Percentiles rank a stretch among this genome's conserved stretches.
These are phyloP conservation scores for Harpegnathos saltator DNA, from an alignment of 1,140 invertebrate genomes.

Conservation along the genomic window DNA sequence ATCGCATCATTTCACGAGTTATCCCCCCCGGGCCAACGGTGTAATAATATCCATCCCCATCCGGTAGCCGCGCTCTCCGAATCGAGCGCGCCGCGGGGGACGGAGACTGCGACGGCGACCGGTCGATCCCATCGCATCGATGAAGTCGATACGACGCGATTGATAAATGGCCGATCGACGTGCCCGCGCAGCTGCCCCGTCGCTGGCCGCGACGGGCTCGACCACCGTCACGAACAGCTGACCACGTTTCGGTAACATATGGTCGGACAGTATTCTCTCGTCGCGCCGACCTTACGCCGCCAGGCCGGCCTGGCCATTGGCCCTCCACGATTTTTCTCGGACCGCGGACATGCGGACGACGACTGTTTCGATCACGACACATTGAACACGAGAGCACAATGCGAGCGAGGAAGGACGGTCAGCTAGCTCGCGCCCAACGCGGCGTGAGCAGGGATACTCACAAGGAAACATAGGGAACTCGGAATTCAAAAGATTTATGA, in stretches of 20 bases:
- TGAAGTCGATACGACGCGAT: conserved; percentile 61
- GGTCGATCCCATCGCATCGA: neutral
- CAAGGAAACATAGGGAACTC: no score
- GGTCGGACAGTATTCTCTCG: conserved; percentile 70
- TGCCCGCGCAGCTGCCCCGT: neutral
- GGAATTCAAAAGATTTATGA: no score
- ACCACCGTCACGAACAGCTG: conserved; percentile 69
- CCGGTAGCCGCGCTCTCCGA: neutral
- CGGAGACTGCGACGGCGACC: no score
- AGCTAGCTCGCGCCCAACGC: conserved; percentile 33
- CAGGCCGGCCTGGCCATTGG: conserved; percentile 43
- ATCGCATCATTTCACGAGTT: conserved; percentile 8
- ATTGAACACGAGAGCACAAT: conserved; percentile 46
- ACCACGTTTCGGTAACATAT: conserved; percentile 73
- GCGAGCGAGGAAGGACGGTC: conserved; percentile 31
- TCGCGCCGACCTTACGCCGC: conserved; percentile 29
- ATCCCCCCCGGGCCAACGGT: neutral
- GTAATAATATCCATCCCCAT: conserved; percentile 29
- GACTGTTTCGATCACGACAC: conserved; percentile 33
- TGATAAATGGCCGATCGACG: conserved; percentile 71
- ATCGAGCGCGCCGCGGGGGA: conserved; percentile 13
- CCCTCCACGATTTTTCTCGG: conserved; percentile 58
- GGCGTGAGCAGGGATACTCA: no score
- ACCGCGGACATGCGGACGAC: no score
- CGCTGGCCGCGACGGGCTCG: conserved; percentile 6